A percentile compares a stretch with the other conserved stretches of the same genome.
Conservation (phyloP, 2,113 vertebrate species). For the human region DNA sequence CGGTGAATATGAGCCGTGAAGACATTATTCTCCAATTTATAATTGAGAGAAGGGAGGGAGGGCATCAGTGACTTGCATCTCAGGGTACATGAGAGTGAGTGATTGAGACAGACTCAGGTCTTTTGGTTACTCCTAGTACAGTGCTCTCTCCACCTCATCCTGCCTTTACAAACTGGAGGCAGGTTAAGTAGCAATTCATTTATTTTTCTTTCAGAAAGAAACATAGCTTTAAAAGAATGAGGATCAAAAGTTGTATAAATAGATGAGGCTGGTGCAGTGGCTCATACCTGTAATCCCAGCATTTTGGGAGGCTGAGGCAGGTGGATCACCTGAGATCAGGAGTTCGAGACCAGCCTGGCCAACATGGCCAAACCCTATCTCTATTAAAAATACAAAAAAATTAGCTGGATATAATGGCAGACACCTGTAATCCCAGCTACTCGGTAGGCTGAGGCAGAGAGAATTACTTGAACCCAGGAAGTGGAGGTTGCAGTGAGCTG, state of each 20-base stretch:
- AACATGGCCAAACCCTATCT: too few relatives aligned
- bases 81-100: not conserved
- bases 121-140: not conserved
- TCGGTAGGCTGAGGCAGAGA: too few relatives aligned
- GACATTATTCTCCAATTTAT: not conserved
- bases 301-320: too few relatives aligned
- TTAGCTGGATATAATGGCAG: too few relatives aligned
- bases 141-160: not conserved
- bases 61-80: not conserved
- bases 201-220: not conserved
- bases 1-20: not conserved
- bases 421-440: too few relatives aligned
- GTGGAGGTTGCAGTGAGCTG: too few relatives aligned
- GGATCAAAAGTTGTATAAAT: not conserved
- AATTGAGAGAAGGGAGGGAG: not conserved
- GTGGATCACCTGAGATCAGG: too few relatives aligned
- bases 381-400: too few relatives aligned
- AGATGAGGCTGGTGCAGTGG: too few relatives aligned
- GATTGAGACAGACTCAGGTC: not conserved
- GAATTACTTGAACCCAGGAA: too few relatives aligned
- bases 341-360: too few relatives aligned
- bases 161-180: not conserved
- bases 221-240: not conserved
- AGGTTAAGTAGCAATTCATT: not conserved
- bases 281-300: too few relatives aligned